Evolutionary conservation across 1,140 invertebrate species (phyloP), one percentile per base, ranked within the genome.

Genomic region (Heliothis subflexa): DNA sequence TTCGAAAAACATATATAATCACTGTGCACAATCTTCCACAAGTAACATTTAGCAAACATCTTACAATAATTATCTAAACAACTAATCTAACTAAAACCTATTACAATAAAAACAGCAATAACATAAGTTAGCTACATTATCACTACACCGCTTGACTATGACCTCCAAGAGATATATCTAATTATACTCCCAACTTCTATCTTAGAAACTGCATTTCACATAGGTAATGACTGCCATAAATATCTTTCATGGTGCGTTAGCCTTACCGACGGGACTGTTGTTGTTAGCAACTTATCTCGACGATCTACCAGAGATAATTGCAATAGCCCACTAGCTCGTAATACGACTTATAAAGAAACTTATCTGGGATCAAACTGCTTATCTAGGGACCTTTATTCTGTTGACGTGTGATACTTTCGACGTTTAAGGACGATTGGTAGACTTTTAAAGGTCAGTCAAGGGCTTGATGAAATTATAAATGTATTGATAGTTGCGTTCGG

Each of bases 291-390:
- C 78, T 85, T 82, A 86, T 86, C 81, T 84, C 59, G 16, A 16
- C 78, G 79, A 85, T 87, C 81, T 68, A 70, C 71, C 40, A 21
- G 45, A 80, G 68, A 81, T 87, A 84, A 83, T 84, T 85, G 75
- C 84, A 75, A 78, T 78, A 81, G 68, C 25, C 50, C 55, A 40
- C 25, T 54, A 49, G 62, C 55, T 50, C n/a, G 64, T 72, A 81
- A 80, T 81, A 79, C 61, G 78, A 75, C 80, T 82, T 81, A 83
- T 81, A 75, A 80, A 76, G 71, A 52, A 80, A 73, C 52, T 64
- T 81, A 79, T 84, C 61, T 52, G 50, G 14, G 50, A 71, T 55
- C 28, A 25, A 12, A 52, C 13, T 28, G 47, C 18, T 70, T 70
- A 70, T 70, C 66, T 70, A 25, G 18, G 47, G 47, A 70, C 66